Conservation (phyloP, 2,113 vertebrate genomes). For the Alexandromys fortis region DNA sequence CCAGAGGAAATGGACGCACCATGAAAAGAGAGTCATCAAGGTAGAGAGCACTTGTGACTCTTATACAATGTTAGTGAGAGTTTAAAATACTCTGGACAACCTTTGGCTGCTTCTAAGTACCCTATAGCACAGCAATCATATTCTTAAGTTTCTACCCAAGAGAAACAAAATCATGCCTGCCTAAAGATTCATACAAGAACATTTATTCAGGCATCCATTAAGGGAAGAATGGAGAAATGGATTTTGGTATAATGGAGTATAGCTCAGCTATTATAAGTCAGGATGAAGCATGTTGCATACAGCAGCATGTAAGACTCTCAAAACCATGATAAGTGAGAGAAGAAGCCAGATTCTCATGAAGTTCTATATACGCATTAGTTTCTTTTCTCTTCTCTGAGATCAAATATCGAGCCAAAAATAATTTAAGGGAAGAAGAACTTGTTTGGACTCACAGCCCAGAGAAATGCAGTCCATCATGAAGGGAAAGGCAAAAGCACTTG, state of each 20-base stretch:
- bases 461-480: not conserved
- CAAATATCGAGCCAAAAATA: not conserved
- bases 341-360: conserved; percentile 40
- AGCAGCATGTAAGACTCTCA: not conserved
- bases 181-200: not conserved
- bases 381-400: not conserved
- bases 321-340: not conserved
- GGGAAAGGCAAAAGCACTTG: not conserved
- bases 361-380: not conserved
- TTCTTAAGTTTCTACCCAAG: not conserved
- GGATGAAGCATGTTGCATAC: not conserved
- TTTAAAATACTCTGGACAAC: conserved; percentile 30
- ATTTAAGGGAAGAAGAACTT: not conserved
- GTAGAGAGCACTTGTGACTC: not conserved
- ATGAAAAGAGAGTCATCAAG: not conserved
- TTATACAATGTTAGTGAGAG: not conserved
- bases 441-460: not conserved
- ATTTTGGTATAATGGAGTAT: not conserved
- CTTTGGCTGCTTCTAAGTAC: not conserved
- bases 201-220: conserved; percentile 29
- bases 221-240: not conserved
- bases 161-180: not conserved
- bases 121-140: not conserved
- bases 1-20: not conserved
- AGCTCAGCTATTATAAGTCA: not conserved